Evolutionary conservation across 37 sponge, comb jelly and placozoan genomes (phyloP), one percentile per base, ranked within the genome.

Genomic region (Axinella damicornis): DNA sequence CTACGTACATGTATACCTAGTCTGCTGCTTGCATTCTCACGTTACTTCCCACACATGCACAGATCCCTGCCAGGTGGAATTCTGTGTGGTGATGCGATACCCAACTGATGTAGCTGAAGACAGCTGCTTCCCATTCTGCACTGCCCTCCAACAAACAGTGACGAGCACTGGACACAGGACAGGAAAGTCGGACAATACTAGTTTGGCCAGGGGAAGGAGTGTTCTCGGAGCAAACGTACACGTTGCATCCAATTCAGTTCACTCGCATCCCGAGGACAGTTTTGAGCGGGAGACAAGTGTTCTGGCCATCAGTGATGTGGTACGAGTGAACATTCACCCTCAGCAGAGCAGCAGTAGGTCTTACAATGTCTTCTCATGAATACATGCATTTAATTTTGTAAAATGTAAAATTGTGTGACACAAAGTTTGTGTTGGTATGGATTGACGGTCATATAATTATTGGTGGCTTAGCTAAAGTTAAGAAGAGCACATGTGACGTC

Each of bases 31-130:
- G 9, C 46, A 12, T 9, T 12, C 46, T 12, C 46, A 46, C 46
- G 9, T n/a, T n/a, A n/a, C n/a, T n/a, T n/a, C 46, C 4, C 46
- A 46, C 46, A 38, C 41, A 53, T 76, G 54, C 56, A 40, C 81
- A 92, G 93, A 88, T 68, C 81, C 93, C 18, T 79, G 80, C 40
- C 39, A 72, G 36, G 88, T 92, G 18, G 85, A 92, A 54, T 18
- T 92, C 14, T 79, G 89, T 58, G 62, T 92, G 21, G 88, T 83
- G 32, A 55, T 38, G 61, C 63, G 32, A 28, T 69, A 68, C 35
- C 59, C 67, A 21, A 77, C 63, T 18, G 93, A 88, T 21, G 38
- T 80, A 18, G 30, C 71, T 18, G 88, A 80, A 30, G 64, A 54
- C n/a, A 72, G 21, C 20, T 85, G 78, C 70, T 25, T 85, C 13